Evolutionary conservation across 2,888 invertebrate genomes (phyloP).

Genomic region (Agonum fuliginosum): DNA sequence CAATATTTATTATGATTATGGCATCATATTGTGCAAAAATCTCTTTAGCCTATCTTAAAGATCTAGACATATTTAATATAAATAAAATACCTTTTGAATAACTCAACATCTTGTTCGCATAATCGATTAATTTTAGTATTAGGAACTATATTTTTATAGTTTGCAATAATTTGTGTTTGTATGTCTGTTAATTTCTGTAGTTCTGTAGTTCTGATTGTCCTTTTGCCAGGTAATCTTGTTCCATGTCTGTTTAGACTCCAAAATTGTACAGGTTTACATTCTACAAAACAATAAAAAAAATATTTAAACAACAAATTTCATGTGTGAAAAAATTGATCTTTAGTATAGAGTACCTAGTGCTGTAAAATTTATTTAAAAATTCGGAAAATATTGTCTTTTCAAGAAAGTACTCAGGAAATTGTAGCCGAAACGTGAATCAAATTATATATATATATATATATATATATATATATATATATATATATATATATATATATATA

Average conservation of each 20-base stretch:
- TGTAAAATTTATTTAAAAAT: too few relatives aligned
- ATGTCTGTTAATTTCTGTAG: slow-evolving; percentile 77
- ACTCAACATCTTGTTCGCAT: slow-evolving; percentile 81
- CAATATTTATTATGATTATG: too few relatives aligned
- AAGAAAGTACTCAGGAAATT: too few relatives aligned
- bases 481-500: too few relatives aligned
- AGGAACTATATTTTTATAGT: slow-evolving; percentile 75
- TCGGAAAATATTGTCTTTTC: too few relatives aligned
- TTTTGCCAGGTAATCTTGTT: slow-evolving; percentile 78
- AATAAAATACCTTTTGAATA: slow-evolving; percentile 73
- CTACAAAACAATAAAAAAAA: slow-evolving; percentile 71
- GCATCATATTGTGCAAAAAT: too few relatives aligned
- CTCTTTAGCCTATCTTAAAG: too few relatives aligned
- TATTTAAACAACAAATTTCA: too few relatives aligned
- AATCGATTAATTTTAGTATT: slow-evolving; percentile 74
- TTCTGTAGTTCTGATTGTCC: slow-evolving; percentile 74
- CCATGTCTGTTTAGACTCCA: slow-evolving; percentile 85
- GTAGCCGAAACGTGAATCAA: too few relatives aligned
- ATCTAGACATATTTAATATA: not conserved
- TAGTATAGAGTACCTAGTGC: not conserved
- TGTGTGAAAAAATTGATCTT: not conserved
- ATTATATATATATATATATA: too few relatives aligned
- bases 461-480: too few relatives aligned
- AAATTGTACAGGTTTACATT: slow-evolving; percentile 82
- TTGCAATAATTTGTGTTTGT: slow-evolving; percentile 78